Base-by-base conservation (phyloP, 2,888 invertebrate species). In the Netelia inedita region DNA sequence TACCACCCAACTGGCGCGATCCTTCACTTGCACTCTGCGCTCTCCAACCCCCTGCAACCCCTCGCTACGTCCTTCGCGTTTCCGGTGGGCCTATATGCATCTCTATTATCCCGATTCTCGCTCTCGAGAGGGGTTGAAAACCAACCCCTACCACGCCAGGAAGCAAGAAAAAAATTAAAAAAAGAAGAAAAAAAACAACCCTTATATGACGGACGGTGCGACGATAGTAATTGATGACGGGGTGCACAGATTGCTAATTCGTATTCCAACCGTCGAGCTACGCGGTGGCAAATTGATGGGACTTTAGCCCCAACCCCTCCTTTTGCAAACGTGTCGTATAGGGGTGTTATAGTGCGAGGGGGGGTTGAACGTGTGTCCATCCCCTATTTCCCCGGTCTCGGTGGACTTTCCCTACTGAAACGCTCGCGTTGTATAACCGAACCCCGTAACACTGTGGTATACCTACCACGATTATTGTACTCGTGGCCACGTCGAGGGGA, bases 171-270 rank as follows among this genome's bases (percentile, higher is more conserved):
- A 74, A 63, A 43, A 72, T n/a, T n/a, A n/a, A 43, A 71, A 53
- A 79, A 68, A 35, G 50, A 80, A 73, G 8, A 59, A 72, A 57
- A 66, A 71, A 50, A 84, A 85, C 76, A 87, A 74, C 79, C 80
- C 68, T 50, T 59, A 57, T 83, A 81, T 75, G 85, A 82, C 81
- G 82, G 75, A 83, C 84, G 83, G 72, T 55, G 82, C 80, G 65
- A 69, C 86, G 85, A 88, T 87, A 85, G 85, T 88, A 89, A 90
- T 90, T 89, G 88, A 89, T 88, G 87, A 88, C 80, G 87, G 83
- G 79, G 86, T 35, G 81, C 88, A 79, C 87, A 85, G 89, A 89
- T 90, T 89, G 91, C 88, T 91, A 91, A 90, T 90, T 91, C 89
- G 89, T 90, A 88, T 88, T 86, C 86, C 87, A 68, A 35, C 35